Conservation (phyloP, 1,140 invertebrate genomes). For the Theocolax elegans region DNA sequence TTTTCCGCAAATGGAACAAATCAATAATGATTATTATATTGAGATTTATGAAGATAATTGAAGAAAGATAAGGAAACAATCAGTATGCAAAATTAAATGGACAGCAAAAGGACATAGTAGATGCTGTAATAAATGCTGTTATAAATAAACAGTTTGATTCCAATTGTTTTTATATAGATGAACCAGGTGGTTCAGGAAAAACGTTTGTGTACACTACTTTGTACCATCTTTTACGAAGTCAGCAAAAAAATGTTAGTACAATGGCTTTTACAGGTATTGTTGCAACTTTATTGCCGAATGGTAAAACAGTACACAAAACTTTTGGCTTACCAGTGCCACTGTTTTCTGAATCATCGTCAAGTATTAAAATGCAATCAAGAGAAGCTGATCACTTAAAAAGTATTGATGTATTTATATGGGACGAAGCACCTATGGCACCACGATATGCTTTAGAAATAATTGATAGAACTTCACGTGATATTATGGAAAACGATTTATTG, state of each 20-base stretch:
- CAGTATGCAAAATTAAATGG: no score
- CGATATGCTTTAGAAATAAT: no score
- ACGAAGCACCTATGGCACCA: slow-evolving; percentile 51
- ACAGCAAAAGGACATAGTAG: no score
- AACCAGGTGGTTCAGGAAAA: slow-evolving; percentile 2
- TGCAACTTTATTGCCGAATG: slow-evolving; percentile 45
- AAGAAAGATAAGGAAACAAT: no score
- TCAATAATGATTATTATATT: slow-evolving; percentile 49
- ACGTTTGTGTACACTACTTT: neutral
- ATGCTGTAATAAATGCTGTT: neutral
- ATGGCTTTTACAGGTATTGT: slow-evolving; percentile 47
- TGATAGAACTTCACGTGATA: slow-evolving; percentile 39
- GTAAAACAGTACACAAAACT: slow-evolving; percentile 45
- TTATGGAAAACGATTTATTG: slow-evolving; percentile 35
- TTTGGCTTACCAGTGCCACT: no score
- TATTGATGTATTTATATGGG: no score
- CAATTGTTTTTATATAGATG: neutral
- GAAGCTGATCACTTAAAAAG: slow-evolving; percentile 25
- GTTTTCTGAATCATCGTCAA: slow-evolving; percentile 43
- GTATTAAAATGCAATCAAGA: no score
- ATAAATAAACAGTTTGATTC: neutral
- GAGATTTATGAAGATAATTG: no score
- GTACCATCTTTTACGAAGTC: neutral
- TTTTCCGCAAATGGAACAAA: no score
- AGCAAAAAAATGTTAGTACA: neutral